Evolutionary conservation across 2,797 vertebrate genomes (phyloP), one percentile per base, ranked within the genome.

Genomic region (Cynodonichthys magdalenae): DNA sequence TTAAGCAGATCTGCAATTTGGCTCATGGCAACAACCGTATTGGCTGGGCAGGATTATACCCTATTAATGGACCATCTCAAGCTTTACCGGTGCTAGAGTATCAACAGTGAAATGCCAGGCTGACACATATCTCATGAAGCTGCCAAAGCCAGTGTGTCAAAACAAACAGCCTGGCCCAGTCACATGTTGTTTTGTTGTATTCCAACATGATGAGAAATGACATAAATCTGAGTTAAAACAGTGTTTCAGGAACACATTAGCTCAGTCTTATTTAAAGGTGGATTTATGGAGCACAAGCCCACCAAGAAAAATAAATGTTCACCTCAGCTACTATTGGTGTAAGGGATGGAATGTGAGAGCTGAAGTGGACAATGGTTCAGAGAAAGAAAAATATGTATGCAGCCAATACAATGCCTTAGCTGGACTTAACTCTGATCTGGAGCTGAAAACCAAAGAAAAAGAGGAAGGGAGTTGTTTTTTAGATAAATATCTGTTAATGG

Each of bases 401-500:
- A 69, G 57, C 49, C 74, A 48, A 83, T 89, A 92, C 90, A 92
- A 90, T 86, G 84, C 74, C 60, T 80, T 44, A 48, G 70, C 75
- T 72, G 63, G 52, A 61, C 70, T 20, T 56, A 56, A 69, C 29
- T 72, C 53, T 28, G 54, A 69, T 81, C 68, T 82, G 68, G 62
- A 77, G 83, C 63, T 75, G 75, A 84, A 72, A 72, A 82, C 66
- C 62, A 79, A 77, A 84, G 83, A 72, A 66, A 89, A 85, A 71
- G 84, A 90, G 93, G 93, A 93, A 94, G 93, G 92, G 93, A 92
- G 91, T 90, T 76, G 91, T 86, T 89, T 87, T 24, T 84, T 74
- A 93, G 90, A 94, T 92, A 94, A 93, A 93, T 93, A 92, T 87
- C 86, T 87, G 89, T 71, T 93, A 94, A 94, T 94, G 92, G 92